phyloP scores from a whole-genome alignment of 1,140 invertebrate species.

The Mizuhopecten yessoensis region DNA sequence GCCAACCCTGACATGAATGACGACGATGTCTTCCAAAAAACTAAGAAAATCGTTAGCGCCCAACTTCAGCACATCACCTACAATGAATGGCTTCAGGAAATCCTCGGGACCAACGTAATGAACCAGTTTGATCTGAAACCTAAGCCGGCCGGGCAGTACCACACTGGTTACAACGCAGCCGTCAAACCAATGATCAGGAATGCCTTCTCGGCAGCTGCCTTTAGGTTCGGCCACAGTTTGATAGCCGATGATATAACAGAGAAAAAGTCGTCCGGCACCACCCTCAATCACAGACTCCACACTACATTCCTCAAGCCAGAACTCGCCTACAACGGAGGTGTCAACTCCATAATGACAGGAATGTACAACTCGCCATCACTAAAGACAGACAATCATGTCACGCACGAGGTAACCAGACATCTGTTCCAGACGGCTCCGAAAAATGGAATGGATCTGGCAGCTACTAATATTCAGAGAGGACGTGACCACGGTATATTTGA shows the following conservation, averaged over 20 bases:
- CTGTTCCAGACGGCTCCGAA: constrained; percentile 86
- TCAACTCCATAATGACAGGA: constrained; percentile 48
- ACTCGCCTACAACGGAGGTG: constrained; percentile 54
- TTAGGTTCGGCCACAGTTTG: constrained; percentile 96
- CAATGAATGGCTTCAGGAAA: constrained; percentile 92
- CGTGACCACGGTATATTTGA: constrained; percentile 96
- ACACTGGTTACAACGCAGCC: constrained; percentile 88
- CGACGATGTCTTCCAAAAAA: constrained; percentile 92
- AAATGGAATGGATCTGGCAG: constrained; percentile 89
- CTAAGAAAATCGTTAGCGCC: constrained; percentile 94
- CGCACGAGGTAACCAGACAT: constrained; percentile 93
- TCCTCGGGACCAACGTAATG: constrained; percentile 87
- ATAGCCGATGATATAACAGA: constrained; percentile 95
- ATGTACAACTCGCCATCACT: constrained; percentile 53
- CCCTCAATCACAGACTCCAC: neutral
- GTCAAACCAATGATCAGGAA: constrained; percentile 94
- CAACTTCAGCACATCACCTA: constrained; percentile 98
- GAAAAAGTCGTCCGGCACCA: constrained; percentile 84
- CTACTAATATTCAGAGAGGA: constrained; percentile 97
- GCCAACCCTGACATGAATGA: constrained; percentile 93
- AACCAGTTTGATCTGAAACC: constrained; percentile 48
- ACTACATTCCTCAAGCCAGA: constrained; percentile 48
- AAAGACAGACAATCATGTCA: constrained; percentile 51
- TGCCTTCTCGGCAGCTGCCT: constrained; percentile 96
- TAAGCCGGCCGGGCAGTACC: constrained; percentile 44